phyloP scores from a whole-genome alignment of 2,888 invertebrate genomes.

The Aporophyla nigra region DNA sequence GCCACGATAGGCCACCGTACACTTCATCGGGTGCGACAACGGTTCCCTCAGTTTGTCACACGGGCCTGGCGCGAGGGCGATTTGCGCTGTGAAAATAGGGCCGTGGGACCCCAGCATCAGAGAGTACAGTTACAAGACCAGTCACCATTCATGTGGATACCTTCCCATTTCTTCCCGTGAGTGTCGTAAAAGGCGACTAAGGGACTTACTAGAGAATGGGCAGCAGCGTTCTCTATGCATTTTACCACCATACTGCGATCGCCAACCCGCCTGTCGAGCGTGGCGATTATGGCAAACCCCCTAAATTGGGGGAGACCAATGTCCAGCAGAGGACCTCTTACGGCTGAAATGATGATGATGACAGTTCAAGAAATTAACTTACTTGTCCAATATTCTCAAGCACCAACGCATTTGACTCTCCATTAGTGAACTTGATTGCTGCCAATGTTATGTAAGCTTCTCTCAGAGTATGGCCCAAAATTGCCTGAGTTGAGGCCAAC shows the following conservation, averaged over 20 bases:
- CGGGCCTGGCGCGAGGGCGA: background rate
- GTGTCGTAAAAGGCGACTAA: too few relatives aligned
- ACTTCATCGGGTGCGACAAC: background rate
- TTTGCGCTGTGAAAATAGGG: background rate
- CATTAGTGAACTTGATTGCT: conserved; percentile 87
- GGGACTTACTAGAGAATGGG: too few relatives aligned
- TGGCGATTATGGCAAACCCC: too few relatives aligned
- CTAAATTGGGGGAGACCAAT: too few relatives aligned
- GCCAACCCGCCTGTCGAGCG: too few relatives aligned
- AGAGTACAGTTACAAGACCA: too few relatives aligned
- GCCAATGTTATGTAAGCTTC: conserved; percentile 88
- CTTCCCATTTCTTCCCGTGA: too few relatives aligned
- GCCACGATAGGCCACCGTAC: background rate
- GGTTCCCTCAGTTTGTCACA: background rate
- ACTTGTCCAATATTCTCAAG: conserved; percentile 88
- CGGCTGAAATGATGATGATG: too few relatives aligned
- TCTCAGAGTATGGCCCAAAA: conserved; percentile 81
- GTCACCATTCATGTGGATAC: too few relatives aligned
- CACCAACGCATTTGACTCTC: conserved; percentile 87
- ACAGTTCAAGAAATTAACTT: conserved; percentile 28
- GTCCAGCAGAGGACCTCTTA: too few relatives aligned
- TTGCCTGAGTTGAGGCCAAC: conserved; percentile 80
- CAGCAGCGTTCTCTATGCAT: too few relatives aligned
- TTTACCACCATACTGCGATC: too few relatives aligned
- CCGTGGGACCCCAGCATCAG: background rate